Base-by-base conservation (phyloP, 2,888 invertebrate genomes). In the Petrophora chlorosata region DNA sequence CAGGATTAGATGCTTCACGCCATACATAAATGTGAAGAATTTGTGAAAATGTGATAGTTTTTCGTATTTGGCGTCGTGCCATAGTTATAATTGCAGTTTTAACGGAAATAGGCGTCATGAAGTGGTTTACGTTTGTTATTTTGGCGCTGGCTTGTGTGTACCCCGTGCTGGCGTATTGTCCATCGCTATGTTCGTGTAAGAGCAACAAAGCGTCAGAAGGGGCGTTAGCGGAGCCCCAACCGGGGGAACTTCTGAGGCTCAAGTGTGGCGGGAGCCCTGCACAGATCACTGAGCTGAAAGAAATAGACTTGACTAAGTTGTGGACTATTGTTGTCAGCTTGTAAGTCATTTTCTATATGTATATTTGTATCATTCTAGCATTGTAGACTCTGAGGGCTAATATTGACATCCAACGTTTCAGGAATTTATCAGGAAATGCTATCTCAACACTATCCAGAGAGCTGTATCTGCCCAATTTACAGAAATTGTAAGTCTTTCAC, bases 361-460 rank as follows among this genome's bases (percentile, higher is more conserved):
- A 5, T n/a, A 25, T 14, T 9, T 7, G 14, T 23, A 8, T 12
- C 9, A 9, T 22, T 3, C 7, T 22, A 22, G 5, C 2, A 22
- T 8, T 4, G 3, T 5, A 3, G 22, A 22, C 8, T 22, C n/a
- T n/a, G n/a, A 22, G 12, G 22, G 9, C n/a, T 33, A 22, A 33
- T 43, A 38, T 40, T 26, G 34, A 23, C 38, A 34, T 25, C 32
- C 28, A 14, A 36, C 26, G 12, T 92, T 92, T 29, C 82, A 93
- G 93, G 76, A 94, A 93, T 83, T 85, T 93, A 64, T 94, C 92
- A 54, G 92, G 91, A 63, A 94, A 93, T 90, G 92, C 91, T 47
- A 88, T 92, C 63, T 92, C 91, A 54, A 92, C 86, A 28, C 80
- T 91, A 67, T 91, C 90, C 62, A 91, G 92, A 59, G 93, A 94